These are phyloP conservation scores for Enteromius anoplus DNA, from an alignment of 2,797 vertebrate genomes.

Conservation along the genomic window DNA sequence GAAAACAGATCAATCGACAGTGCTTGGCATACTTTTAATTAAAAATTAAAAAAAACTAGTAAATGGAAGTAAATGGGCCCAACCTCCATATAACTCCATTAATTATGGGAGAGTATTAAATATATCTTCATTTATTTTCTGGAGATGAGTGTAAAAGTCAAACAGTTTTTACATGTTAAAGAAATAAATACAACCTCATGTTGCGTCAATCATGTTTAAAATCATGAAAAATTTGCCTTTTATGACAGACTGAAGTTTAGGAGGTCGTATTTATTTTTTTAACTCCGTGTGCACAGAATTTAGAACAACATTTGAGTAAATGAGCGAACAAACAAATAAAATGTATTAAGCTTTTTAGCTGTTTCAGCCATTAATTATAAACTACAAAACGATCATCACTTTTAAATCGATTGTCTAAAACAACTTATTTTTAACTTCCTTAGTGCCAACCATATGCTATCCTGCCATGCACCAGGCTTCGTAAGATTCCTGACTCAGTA, in stretches of 20 bases:
- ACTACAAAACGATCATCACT: background rate
- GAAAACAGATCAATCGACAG: background rate
- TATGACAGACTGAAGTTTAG: too few relatives aligned
- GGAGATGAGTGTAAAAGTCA: background rate
- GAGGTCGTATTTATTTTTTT: too few relatives aligned
- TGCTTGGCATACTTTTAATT: background rate
- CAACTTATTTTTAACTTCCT: background rate
- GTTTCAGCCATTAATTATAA: background rate
- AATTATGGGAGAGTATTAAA: too few relatives aligned
- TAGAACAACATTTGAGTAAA: background rate
- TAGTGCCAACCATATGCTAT: background rate
- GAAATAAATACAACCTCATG: too few relatives aligned
- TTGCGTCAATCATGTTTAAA: too few relatives aligned
- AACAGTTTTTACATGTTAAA: too few relatives aligned
- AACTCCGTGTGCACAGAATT: background rate
- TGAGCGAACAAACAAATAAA: background rate
- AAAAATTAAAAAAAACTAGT: background rate
- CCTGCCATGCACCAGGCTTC: background rate
- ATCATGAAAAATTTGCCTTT: too few relatives aligned
- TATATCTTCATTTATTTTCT: background rate
- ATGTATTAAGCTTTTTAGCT: background rate
- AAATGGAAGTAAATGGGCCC: background rate
- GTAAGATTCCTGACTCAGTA: conserved; percentile 16
- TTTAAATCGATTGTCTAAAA: background rate
- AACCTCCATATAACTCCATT: background rate